Evolutionary conservation across 2,113 vertebrate genomes (phyloP).

Genomic region (Pollachius pollachius): DNA sequence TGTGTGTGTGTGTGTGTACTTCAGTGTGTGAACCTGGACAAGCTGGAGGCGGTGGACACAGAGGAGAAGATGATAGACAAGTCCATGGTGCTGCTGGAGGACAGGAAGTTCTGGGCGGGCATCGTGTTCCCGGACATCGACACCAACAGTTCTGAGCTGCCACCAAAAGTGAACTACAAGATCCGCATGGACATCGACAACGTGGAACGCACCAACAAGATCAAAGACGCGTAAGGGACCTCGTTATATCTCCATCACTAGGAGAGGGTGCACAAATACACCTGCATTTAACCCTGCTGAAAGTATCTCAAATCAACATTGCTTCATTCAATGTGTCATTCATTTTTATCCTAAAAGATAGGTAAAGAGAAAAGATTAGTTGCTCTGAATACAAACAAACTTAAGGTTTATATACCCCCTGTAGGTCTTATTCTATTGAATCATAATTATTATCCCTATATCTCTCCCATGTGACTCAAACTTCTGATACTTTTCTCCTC

Average conservation of each 20-base stretch:
- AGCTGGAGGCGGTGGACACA: constrained; percentile 84
- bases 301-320: no score
- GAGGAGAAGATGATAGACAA: constrained; percentile 86
- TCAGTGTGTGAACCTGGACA: constrained; percentile 95
- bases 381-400: no score
- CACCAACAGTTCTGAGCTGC: constrained; percentile 76
- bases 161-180: constrained; percentile 88
- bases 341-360: no score
- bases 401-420: no score
- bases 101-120: constrained; percentile 95
- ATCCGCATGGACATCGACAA: constrained; percentile 99
- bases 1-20: constrained; percentile 13
- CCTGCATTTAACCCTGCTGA: no score
- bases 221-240: constrained; percentile 87
- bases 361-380: no score
- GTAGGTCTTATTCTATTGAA: no score
- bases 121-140: constrained; percentile 85
- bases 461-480: no score
- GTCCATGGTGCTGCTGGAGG: constrained; percentile 87
- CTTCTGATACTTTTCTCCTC: neutral
- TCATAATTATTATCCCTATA: no score
- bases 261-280: no score
- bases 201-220: constrained; percentile 97
- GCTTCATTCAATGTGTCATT: no score
- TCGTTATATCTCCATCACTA: neutral